Evolutionary conservation across 2,888 invertebrate species (phyloP).

Genomic region (Tachina grossa): DNA sequence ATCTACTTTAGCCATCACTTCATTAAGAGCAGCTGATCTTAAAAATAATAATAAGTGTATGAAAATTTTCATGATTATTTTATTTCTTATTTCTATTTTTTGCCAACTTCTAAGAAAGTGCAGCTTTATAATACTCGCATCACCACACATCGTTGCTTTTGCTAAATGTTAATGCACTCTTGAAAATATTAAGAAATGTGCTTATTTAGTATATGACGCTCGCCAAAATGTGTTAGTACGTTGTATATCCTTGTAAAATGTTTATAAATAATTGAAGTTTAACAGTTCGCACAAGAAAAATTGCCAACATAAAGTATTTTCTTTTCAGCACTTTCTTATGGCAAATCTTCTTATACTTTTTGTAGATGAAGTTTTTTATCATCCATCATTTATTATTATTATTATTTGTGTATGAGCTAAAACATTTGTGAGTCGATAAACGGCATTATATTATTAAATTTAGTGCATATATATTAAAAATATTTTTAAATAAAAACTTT

Average conservation of each 20-base stretch:
- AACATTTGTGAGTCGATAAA: conserved; percentile 6
- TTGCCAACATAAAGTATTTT: conserved; percentile 9
- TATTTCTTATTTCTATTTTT: neutral
- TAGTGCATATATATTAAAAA: no score
- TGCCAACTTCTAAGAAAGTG: neutral
- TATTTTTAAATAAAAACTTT: no score
- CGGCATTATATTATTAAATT: no score
- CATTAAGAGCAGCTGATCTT: neutral
- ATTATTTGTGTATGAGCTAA: neutral
- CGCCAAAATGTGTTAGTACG: neutral
- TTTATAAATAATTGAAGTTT: conserved; percentile 50
- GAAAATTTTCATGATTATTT: neutral
- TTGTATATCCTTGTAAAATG: conserved; percentile 6
- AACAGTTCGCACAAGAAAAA: conserved; percentile 29
- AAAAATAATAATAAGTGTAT: neutral
- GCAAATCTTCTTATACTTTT: neutral
- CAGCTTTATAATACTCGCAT: neutral
- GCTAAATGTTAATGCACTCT: conserved; percentile 18
- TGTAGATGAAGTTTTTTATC: conserved; percentile 16
- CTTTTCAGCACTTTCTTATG: conserved; percentile 39
- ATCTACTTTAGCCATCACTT: neutral
- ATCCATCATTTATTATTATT: conserved; percentile 41
- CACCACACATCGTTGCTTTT: neutral
- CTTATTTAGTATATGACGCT: neutral
- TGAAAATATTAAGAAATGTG: conserved; percentile 10